Evolutionary conservation across 2,888 invertebrate genomes (phyloP), one percentile per base, ranked within the genome.

Genomic region (Coleophora deauratella): DNA sequence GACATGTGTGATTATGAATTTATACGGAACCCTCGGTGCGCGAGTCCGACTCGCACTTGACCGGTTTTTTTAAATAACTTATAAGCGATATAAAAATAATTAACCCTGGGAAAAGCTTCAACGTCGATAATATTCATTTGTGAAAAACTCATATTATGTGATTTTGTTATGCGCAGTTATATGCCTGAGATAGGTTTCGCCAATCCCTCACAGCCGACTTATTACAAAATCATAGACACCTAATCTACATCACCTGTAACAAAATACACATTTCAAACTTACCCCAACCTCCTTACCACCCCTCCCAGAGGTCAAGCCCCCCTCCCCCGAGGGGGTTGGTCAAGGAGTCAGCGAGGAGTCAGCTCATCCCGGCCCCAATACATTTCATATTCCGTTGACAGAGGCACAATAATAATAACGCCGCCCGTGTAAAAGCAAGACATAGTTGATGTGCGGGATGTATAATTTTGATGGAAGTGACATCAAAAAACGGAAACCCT

Each of bases 321-420:
- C 21, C 21, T 6, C 21, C 21, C 21, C 53, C 33, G 35, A 33
- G 62, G 65, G 60, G 55, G 67, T 50, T 58, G 73, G 71, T 76
- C 75, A 77, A 77, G 74, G 72, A 74, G 74, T 65, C 60, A 59
- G 71, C 75, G 76, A 77, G 74, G 72, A 74, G 74, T 65, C 60
- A 59, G 71, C 80, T 80, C 84, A 82, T 82, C 84, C 82, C 54
- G 62, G 67, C 70, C 70, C 78, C 84, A 84, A 85, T 84, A 85
- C 82, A 85, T 84, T 85, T 85, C 84, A 85, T 85, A 84, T 85
- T 85, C 84, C 84, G 84, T 80, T 82, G 85, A 85, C 85, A 84
- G 84, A 79, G 80, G 82, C 81, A 76, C 82, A 85, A 82, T 84
- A 85, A 84, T 84, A 80, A 82, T 77, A 74, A 72, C 59, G 49